Evolutionary conservation across 2,113 vertebrate species (phyloP), one percentile per base, ranked within the genome.

Genomic region (Cyprinodon tularosa): DNA sequence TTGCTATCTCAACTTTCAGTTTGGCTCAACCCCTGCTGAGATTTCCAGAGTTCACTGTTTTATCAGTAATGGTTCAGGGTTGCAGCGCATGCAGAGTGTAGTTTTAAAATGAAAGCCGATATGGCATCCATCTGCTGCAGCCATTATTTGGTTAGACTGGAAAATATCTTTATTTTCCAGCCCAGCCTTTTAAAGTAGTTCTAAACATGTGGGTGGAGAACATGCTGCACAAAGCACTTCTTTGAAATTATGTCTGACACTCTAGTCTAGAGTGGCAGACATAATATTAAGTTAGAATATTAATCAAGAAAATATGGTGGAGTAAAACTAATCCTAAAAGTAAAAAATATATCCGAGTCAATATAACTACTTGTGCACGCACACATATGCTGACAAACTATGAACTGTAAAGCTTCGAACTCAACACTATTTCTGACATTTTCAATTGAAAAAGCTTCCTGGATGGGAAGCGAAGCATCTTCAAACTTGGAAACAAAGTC

Each of bases 21-120:
- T 86, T 82, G 83, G 83, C 83, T 83, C 74, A 70, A 70, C 68
- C 78, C 53, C 71, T 78, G 74, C 84, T 79, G 65, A 83, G 63
- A 73, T 68, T 81, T 80, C 48, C 71, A 80, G 40, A 36, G 63
- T 14, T 37, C 45, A 22, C 40, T 8, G 37, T 76, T 68, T 70
- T 66, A 85, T 89, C 76, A 85, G 87, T 82, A 86, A 63, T 61
- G 72, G 63, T 77, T 83, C 76, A 71, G 64, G 70, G 78, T 63
- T 75, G 69, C 75, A 61, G 64, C 45, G 69, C 75, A 73, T 84
- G 79, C 79, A 69, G 63, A 71, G 50, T 44, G 69, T 47, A 57
- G 65, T 60, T 57, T 7, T 62, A 74, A 83, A 80, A 37, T 63
- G 62, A 71, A 78, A 90, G 62, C 72, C 66, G 66, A 57, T 71